Evolutionary conservation across 2,113 vertebrate genomes (phyloP).

Genomic region (Dasyornis broadbenti): DNA sequence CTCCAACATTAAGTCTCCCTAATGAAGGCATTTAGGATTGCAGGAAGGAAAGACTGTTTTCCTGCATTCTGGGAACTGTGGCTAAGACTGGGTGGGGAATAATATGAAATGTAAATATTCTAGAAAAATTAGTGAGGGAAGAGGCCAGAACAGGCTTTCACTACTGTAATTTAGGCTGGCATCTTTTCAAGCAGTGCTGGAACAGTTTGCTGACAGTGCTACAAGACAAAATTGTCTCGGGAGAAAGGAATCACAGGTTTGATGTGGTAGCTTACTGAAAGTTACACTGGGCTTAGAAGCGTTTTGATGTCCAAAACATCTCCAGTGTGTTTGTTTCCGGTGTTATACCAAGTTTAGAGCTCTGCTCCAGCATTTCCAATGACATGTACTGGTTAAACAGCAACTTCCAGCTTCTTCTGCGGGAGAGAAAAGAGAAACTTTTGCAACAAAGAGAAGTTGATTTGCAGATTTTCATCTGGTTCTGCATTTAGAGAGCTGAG

Average conservation of each 20-base stretch:
- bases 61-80: background rate
- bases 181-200: slow-evolving; percentile 23
- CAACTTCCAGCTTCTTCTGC: background rate
- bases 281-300: background rate
- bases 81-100: background rate
- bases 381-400: slow-evolving; percentile 28
- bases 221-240: background rate
- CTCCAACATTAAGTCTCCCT: background rate
- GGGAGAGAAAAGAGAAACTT: background rate
- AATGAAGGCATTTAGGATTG: slow-evolving; percentile 25
- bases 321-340: background rate
- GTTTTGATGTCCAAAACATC: background rate
- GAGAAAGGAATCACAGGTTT: slow-evolving; percentile 1
- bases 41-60: slow-evolving; percentile 15
- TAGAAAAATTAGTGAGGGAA: background rate
- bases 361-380: background rate
- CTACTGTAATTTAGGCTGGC: slow-evolving; percentile 51
- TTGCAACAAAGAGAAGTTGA: slow-evolving; percentile 7
- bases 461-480: slow-evolving; percentile 43
- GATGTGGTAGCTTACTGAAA: background rate
- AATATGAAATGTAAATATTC: background rate
- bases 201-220: slow-evolving; percentile 20
- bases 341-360: background rate
- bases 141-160: background rate
- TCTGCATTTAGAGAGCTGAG: slow-evolving; percentile 6